Percentiles rank a stretch among this genome's conserved stretches.
Evolutionary conservation across 2,888 invertebrate species (phyloP).

Genomic region (Bellardia pandia): DNA sequence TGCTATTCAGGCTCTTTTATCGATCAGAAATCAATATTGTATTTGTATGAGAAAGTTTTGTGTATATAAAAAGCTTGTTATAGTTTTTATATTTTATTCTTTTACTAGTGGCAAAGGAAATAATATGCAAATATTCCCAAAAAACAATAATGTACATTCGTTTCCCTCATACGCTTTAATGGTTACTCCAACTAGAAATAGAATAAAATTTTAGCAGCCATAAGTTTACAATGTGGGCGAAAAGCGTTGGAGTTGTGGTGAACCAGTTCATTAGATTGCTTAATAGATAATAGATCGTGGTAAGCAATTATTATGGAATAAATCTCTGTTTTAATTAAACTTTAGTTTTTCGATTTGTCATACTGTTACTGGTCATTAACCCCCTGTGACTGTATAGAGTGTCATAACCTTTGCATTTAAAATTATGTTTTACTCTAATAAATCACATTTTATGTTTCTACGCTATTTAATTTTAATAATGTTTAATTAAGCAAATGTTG

Average conservation of each 20-base stretch:
- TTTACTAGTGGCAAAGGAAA: conserved; percentile 28
- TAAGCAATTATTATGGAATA: too few relatives aligned
- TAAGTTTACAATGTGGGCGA: neutral
- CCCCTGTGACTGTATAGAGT: too few relatives aligned
- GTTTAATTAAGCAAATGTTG: conserved; percentile 23
- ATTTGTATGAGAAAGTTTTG: conserved; percentile 38
- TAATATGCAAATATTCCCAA: conserved; percentile 31
- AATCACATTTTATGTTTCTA: neutral
- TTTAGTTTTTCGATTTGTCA: too few relatives aligned
- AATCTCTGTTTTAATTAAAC: too few relatives aligned
- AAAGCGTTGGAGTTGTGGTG: neutral
- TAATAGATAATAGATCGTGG: too few relatives aligned
- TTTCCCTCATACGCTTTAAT: conserved; percentile 1
- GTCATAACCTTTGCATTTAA: neutral
- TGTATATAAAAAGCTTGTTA: conserved; percentile 2
- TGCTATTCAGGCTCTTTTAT: conserved; percentile 20
- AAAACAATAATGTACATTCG: conserved; percentile 21
- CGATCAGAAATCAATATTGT: conserved; percentile 51
- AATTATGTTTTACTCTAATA: neutral
- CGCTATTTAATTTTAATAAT: neutral
- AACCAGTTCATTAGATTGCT: neutral
- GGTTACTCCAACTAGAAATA: neutral
- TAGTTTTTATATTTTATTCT: conserved; percentile 10
- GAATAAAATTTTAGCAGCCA: neutral
- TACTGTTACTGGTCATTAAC: neutral